Conservation (phyloP, 1,140 invertebrate species). For the Drosophila virilis region DNA sequence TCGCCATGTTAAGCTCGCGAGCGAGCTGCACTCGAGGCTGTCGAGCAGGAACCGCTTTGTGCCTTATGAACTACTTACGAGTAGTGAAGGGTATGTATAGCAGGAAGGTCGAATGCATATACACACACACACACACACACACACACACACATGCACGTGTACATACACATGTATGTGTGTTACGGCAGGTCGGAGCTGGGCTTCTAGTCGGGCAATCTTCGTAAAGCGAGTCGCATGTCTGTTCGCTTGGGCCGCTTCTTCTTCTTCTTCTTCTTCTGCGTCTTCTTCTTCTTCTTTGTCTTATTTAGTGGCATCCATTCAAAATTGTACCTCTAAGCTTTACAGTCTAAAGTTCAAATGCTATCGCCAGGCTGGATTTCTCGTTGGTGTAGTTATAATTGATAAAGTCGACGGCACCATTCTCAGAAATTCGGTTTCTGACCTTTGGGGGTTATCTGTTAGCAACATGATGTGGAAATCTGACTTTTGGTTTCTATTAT, state of each 20-base stretch:
- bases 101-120: slow-evolving; percentile 1
- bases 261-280: not conserved
- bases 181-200: not conserved
- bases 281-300: slow-evolving; percentile 19
- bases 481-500: not conserved
- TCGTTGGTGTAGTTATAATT: slow-evolving; percentile 24
- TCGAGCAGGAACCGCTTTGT: not conserved
- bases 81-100: slow-evolving; percentile 1
- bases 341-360: slow-evolving; percentile 31
- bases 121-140: too few species aligned
- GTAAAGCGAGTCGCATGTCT: not conserved
- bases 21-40: not conserved
- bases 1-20: slow-evolving; percentile 3
- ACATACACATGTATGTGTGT: not conserved
- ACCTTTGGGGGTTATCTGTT: slow-evolving; percentile 34
- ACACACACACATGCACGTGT: too few species aligned
- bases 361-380: slow-evolving; percentile 31
- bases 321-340: not conserved
- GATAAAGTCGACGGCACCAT: slow-evolving; percentile 31
- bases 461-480: slow-evolving; percentile 16
- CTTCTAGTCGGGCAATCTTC: slow-evolving; percentile 31
- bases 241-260: not conserved
- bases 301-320: slow-evolving; percentile 26
- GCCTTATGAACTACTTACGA: slow-evolving; percentile 8
- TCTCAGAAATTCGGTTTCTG: slow-evolving; percentile 30